A percentile compares a stretch with the other conserved stretches of the same genome.
phyloP scores from a whole-genome alignment of 2,888 invertebrate genomes.

The Pharmacophagus antenor region DNA sequence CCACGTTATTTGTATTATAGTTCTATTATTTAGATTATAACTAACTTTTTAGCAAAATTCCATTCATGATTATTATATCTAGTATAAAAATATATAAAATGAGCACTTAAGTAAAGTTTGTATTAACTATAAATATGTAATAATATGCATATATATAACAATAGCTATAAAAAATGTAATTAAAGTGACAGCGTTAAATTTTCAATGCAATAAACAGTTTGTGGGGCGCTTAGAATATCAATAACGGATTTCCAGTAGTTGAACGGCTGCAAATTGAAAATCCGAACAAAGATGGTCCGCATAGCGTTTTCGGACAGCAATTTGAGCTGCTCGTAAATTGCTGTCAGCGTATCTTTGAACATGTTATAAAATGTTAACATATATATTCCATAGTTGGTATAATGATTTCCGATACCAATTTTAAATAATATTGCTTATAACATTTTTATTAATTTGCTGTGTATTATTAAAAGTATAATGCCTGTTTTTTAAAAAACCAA shows the following conservation, averaged over 20 bases:
- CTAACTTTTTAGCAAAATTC: too few species aligned
- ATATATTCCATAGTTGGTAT: too few species aligned
- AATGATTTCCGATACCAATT: too few species aligned
- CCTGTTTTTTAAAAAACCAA: too few species aligned
- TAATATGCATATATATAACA: too few species aligned
- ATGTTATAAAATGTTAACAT: conserved; percentile 1
- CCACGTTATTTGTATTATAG: too few species aligned
- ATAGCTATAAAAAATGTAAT: background rate
- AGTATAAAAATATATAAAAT: too few species aligned
- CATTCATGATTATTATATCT: too few species aligned
- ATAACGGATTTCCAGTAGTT: background rate
- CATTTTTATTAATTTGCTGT: background rate
- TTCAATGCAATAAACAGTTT: background rate
- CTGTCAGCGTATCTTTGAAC: background rate
- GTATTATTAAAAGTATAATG: background rate
- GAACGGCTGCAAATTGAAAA: conserved; percentile 7
- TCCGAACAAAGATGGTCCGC: conserved; percentile 1
- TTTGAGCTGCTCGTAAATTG: conserved; percentile 6
- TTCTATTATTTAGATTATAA: too few species aligned
- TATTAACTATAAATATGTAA: too few species aligned
- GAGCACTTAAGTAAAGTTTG: too few species aligned
- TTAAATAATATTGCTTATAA: background rate
- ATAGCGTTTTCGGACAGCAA: background rate
- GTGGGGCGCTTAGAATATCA: background rate
- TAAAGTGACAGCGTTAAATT: background rate